Conservation (phyloP, 2,797 vertebrate genomes). For the Gymnocypris eckloni region DNA sequence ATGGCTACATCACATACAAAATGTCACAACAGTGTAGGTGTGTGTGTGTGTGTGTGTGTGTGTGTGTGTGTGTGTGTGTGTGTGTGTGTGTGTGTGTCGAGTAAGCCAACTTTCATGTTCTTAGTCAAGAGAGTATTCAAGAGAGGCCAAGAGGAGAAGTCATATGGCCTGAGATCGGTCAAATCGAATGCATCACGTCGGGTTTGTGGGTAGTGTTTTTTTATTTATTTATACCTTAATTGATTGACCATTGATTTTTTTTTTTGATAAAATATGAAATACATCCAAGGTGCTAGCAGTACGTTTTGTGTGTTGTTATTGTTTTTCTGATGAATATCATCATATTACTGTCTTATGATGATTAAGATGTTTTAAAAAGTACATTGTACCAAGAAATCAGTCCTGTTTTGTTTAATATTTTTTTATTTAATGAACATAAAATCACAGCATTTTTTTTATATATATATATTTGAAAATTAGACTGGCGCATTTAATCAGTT, state of each 20-base stretch:
- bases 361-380: not conserved
- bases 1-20: slow-evolving; percentile 62
- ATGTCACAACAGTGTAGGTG: not conserved
- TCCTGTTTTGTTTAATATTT: not conserved
- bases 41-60: too few species aligned
- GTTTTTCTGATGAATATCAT: not conserved
- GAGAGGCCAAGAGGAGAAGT: slow-evolving; percentile 48
- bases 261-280: not conserved
- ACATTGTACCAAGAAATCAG: too few species aligned
- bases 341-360: not conserved
- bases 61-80: too few species aligned
- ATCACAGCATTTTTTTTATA: not conserved
- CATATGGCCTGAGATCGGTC: slow-evolving; percentile 30
- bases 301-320: not conserved
- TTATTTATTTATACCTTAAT: not conserved
- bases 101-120: slow-evolving; percentile 4
- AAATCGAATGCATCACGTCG: slow-evolving; percentile 41
- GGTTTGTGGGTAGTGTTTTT: not conserved
- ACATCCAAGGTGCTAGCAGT: not conserved
- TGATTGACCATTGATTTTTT: slow-evolving; percentile 2
- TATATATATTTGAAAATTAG: too few species aligned
- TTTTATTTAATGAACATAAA: not conserved
- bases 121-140: slow-evolving; percentile 54
- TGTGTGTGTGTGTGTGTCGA: not conserved
- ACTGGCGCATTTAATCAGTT: not conserved